Percentiles rank a stretch among this genome's conserved stretches.
phyloP scores from a whole-genome alignment of 2,888 invertebrate genomes.

The Drosophila mayaguana region DNA sequence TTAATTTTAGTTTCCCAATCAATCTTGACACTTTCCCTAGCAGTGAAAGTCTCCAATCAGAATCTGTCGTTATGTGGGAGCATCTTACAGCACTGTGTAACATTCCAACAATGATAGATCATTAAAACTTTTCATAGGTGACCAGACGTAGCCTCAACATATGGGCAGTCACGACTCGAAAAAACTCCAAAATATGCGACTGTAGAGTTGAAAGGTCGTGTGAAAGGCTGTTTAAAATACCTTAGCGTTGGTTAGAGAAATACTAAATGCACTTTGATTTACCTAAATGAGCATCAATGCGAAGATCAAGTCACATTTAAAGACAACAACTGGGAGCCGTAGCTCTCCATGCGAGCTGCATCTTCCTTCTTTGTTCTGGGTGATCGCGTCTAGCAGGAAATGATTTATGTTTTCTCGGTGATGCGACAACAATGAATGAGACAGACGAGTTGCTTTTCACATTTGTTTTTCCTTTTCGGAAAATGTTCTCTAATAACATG shows the following conservation, averaged over 20 bases:
- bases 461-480: conserved; percentile 6
- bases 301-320: conserved; percentile 1
- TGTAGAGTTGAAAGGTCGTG: conserved; percentile 66
- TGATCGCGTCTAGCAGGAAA: conserved; percentile 40
- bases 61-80: conserved; percentile 37
- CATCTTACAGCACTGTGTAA: conserved; percentile 28
- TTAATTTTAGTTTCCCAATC: not conserved
- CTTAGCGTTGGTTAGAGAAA: conserved; percentile 17
- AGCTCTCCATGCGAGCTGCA: not conserved
- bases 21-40: conserved; percentile 40
- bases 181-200: conserved; percentile 13
- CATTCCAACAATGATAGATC: conserved; percentile 73
- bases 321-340: not conserved
- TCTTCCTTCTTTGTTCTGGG: not conserved
- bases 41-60: conserved; percentile 48
- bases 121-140: conserved; percentile 64
- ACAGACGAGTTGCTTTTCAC: not conserved
- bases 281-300: conserved; percentile 13
- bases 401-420: conserved; percentile 42
- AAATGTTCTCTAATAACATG: conserved; percentile 11
- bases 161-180: conserved; percentile 44
- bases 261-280: conserved; percentile 43
- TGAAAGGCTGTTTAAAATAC: conserved; percentile 57
- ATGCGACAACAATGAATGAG: conserved; percentile 19
- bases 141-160: conserved; percentile 21